Base-by-base conservation (phyloP, 2,797 vertebrate genomes). In the Tragelaphus eurycerus region DNA sequence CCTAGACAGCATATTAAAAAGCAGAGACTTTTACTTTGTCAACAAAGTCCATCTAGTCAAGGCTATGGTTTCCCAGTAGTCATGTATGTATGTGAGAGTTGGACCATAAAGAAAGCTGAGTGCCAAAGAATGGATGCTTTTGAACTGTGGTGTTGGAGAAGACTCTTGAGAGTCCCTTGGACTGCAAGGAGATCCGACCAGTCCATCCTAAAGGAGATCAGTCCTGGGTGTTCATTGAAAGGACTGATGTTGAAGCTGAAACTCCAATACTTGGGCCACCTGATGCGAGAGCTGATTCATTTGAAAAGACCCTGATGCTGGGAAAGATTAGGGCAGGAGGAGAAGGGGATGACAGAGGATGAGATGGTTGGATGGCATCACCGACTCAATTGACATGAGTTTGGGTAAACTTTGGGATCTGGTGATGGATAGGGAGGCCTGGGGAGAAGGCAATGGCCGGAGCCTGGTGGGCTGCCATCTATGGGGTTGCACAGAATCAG, bases 401-500 rank as follows among this genome's bases (percentile, higher is more conserved):
- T 34, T 67, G 62, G 62, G 62, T 67, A 67, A 19, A 67, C n/a
- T 67, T n/a, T 4, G 1, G n/a, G 62, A 34, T 8, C 34, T 34
- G 62, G 62, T 34, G 67, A 23, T 74, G 17, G 31, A n/a, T 3
- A 62, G 27, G 60, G 8, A 67, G 62, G 62, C n/a, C 62, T 67
- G 62, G 16, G 57, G 25, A 59, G 57, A 59, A 27, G 57, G 25
- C 25, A 59, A 59, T 59, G 57, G 23, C 57, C 2, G 5, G 57
- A n/a, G 62, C 62, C 62, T 64, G 31, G 31, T n/a, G 7, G 15
- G 7, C 62, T 62, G 29, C 16, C 0, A 2, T n/a, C 4, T n/a
- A 19, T 64, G 15, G 31, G 15, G 15, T 2, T 3, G 3, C 1
- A 64, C 31, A 64, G 62, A 62, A 15, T n/a, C 1, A 0, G 62